A percentile compares a stretch with the other conserved stretches of the same genome.
These are phyloP conservation scores for Harmothoe impar DNA, from an alignment of 2,888 invertebrate species.

Conservation along the genomic window DNA sequence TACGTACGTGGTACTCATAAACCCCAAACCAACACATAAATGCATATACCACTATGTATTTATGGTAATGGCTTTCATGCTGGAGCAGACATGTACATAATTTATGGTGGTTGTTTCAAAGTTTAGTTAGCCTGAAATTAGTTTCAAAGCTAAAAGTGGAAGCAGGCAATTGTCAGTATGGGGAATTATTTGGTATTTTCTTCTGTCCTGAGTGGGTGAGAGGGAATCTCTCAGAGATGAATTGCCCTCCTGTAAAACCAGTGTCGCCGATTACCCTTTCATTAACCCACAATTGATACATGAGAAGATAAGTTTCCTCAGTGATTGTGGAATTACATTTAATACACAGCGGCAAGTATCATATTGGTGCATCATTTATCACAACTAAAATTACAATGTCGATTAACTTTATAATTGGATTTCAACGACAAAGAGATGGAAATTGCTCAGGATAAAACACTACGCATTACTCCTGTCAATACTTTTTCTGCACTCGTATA, in stretches of 20 bases:
- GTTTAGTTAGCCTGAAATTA: too few species aligned
- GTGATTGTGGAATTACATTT: not conserved
- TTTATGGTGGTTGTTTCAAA: too few species aligned
- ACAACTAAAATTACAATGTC: not conserved
- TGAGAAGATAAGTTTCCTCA: not conserved
- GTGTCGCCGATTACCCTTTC: not conserved
- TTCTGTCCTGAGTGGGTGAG: too few species aligned
- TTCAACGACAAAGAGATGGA: not conserved
- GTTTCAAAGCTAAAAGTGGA: too few species aligned
- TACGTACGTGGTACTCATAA: too few species aligned
- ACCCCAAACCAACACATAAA: too few species aligned
- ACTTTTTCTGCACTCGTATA: too few species aligned
- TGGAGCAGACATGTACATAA: too few species aligned
- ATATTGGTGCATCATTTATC: conserved; percentile 20
- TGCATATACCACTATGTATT: too few species aligned
- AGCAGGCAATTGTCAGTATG: too few species aligned
- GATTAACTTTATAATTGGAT: not conserved
- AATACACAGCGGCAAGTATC: not conserved
- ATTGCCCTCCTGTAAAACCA: not conserved
- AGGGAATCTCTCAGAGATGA: not conserved
- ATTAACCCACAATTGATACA: not conserved
- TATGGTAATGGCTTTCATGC: too few species aligned
- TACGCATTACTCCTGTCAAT: not conserved
- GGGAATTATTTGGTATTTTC: too few species aligned
- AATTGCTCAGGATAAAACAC: not conserved